Evolutionary conservation across 2,888 invertebrate genomes (phyloP), one percentile per base, ranked within the genome.

Genomic region (Nomada lathburiana): DNA sequence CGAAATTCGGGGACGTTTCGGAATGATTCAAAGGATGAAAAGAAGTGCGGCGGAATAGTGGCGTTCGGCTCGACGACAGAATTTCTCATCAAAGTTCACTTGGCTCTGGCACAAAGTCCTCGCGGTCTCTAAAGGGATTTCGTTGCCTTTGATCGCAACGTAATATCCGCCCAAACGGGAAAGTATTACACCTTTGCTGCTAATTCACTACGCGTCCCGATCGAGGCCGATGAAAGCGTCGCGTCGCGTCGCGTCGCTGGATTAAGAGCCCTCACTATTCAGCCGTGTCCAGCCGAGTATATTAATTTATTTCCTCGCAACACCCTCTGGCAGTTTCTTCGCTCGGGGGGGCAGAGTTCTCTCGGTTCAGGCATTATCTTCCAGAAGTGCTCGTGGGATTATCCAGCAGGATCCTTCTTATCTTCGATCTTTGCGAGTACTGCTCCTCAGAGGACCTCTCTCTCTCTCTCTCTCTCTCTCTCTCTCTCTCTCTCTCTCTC

Each of bases 381-480:
- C 68, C 73, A 80, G 70, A 84, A 80, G 80, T 72, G 76, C 63
- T 57, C 63, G 7, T 13, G 44, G 76, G 76, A 84, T 84, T 75
- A 84, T 84, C 84, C 76, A 60, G 53, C 67, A n/a, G 67, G 70
- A 84, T 84, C 80, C 84, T 80, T 72, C 74, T 80, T 84, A 84
- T 69, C 84, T 75, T 76, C 85, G 81, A 84, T 80, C 73, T 84
- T 68, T 55, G 63, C 44, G 44, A 42, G 44, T 50, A n/a, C 57
- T 26, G 55, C 73, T 23, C 11, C 50, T 57, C 62, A 29, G 71
- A 20, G 55, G 10, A 11, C 44, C 1, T 2, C 44, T 4, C 36
- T 7, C 7, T 36, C 36, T 36, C 7, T 36, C 36, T 36, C 7
- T 36, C 26, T 26, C 1, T 2, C 44, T 4, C 2, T 2, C 44